A percentile compares a stretch with the other conserved stretches of the same genome.
Conservation (phyloP, 1,140 invertebrate genomes). For the Pseudomyrmex pallidus region DNA sequence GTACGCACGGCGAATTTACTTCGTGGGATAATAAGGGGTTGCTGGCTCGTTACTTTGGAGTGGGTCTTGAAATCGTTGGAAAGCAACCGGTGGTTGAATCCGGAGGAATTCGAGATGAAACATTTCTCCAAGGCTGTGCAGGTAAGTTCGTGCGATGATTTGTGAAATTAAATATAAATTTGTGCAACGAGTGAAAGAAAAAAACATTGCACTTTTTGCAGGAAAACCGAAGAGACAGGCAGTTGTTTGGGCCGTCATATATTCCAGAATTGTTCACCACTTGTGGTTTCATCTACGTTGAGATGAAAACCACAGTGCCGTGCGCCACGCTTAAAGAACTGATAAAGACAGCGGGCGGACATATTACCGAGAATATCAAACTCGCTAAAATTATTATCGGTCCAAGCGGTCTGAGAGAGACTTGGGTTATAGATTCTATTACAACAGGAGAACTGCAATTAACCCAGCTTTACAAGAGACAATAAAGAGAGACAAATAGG, state of each 20-base stretch:
- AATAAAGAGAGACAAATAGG: neutral
- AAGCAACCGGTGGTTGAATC: conserved; percentile 78
- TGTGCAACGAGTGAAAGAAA: neutral
- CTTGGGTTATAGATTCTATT: conserved; percentile 83
- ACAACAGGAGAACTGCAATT: conserved; percentile 80
- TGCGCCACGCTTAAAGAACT: conserved; percentile 78
- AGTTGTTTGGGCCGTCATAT: conserved; percentile 81
- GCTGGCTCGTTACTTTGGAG: conserved; percentile 82
- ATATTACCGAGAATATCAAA: conserved; percentile 75
- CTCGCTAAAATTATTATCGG: conserved; percentile 79
- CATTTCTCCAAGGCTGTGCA: conserved; percentile 82
- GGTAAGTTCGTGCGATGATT: conserved; percentile 64
- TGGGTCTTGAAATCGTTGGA: conserved; percentile 82
- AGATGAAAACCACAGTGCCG: conserved; percentile 76
- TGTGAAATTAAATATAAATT: neutral
- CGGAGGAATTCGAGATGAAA: conserved; percentile 79
- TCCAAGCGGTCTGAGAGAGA: conserved; percentile 75
- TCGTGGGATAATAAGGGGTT: conserved; percentile 83
- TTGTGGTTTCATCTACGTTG: conserved; percentile 80
- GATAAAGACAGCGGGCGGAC: conserved; percentile 81
- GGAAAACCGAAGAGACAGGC: conserved; percentile 81
- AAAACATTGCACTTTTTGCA: conserved; percentile 65
- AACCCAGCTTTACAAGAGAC: conserved; percentile 68
- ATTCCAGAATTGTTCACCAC: conserved; percentile 81
- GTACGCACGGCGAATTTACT: conserved; percentile 84